Conservation (phyloP, 37 sponge, comb jelly and placozoan species). For the Beroe ovata region DNA sequence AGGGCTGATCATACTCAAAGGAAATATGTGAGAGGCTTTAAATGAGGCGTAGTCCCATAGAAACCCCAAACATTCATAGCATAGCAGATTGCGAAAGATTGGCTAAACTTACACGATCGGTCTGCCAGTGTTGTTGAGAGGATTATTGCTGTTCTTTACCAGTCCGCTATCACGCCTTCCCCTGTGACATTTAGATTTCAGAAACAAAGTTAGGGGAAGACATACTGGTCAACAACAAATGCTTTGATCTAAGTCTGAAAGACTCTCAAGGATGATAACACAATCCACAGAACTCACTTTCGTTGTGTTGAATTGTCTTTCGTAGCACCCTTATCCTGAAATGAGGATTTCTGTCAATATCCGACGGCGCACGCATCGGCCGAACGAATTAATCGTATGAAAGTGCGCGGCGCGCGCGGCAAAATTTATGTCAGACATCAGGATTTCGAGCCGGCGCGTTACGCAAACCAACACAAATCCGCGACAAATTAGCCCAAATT, state of each 20-base stretch:
- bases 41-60: too few species aligned
- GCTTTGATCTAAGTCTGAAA: too few species aligned
- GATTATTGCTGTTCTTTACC: not conserved
- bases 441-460: not conserved
- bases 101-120: conserved; percentile 34
- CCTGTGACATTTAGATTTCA: too few species aligned
- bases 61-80: too few species aligned
- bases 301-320: not conserved
- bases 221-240: too few species aligned
- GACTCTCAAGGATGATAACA: too few species aligned
- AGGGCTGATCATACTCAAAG: too few species aligned
- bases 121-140: not conserved
- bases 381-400: not conserved
- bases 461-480: not conserved
- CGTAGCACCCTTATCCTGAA: not conserved
- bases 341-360: not conserved
- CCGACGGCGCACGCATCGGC: not conserved
- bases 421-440: not conserved
- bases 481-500: too few species aligned
- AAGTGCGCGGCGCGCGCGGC: not conserved
- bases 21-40: too few species aligned
- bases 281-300: not conserved
- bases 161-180: conserved; percentile 53
- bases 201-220: too few species aligned
- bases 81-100: too few species aligned